Evolutionary conservation across 2,888 invertebrate genomes (phyloP), one percentile per base, ranked within the genome.

Genomic region (Lepidochitona cinerea): DNA sequence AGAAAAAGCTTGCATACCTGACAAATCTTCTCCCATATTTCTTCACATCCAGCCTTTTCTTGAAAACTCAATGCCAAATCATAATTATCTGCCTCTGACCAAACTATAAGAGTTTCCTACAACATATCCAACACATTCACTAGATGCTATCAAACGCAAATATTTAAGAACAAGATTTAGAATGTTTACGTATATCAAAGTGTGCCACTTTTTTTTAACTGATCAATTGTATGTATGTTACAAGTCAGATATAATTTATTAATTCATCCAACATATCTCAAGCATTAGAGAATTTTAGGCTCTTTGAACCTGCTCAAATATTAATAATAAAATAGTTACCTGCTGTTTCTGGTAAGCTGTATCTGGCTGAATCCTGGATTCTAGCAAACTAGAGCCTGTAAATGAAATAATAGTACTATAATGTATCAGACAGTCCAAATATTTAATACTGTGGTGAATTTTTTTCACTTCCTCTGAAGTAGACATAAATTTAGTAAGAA

Each of bases 1-100:
- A 18, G 49, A 49, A 49, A 23, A 23, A 59, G 14, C 12, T 29
- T 23, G 59, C 18, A 1, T 92, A 95, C 96, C 93, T 97, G 96
- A 92, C 99, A 99, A 89, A 99, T 99, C 92, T 98, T 98, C 89
- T 98, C 98, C 99, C 99, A 99, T 87, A 99, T 98, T 92, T 99
- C 99, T 93, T 99, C 99, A 93, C 99, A 99, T 88, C 99, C 99
- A 78, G 96, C 96, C 92, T 99, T 99, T 92, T 99, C 99, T 93
- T 99, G 99, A 93, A 99, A 99, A 93, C 99, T 99, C 86, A 99
- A 93, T 72, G 99, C 99, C 91, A 99, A 93, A 92, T 99, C 99
- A 92, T 97, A 98, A 91, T 98, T 98, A 90, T 99, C 99, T 78
- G 97, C 97, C 92, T 99, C 99, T 33, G 99, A 98, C 99, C 99